Evolutionary conservation across 1,140 invertebrate species (phyloP).

Genomic region (Goniozus legneri): DNA sequence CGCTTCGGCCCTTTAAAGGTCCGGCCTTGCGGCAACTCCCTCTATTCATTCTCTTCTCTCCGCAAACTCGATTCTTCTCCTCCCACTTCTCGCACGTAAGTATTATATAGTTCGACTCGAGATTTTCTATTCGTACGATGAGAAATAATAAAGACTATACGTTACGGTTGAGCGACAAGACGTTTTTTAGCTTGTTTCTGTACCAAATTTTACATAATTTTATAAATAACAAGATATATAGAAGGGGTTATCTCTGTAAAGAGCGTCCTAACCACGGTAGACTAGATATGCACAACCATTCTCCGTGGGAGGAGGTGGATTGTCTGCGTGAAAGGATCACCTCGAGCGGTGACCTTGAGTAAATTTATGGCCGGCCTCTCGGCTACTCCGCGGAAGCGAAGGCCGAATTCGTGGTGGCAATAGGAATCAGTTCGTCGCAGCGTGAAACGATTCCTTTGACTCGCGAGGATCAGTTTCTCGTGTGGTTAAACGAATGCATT

Average conservation of each 20-base stretch:
- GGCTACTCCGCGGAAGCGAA: constrained; percentile 30
- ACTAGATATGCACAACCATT: constrained; percentile 18
- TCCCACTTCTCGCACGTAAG: not conserved
- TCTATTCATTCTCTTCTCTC: not conserved
- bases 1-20: too few relatives aligned
- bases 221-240: not conserved
- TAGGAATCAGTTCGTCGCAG: constrained; percentile 22
- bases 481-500: too few relatives aligned
- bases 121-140: too few relatives aligned
- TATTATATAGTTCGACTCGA: too few relatives aligned
- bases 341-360: constrained; percentile 31
- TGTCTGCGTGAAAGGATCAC: constrained; percentile 15
- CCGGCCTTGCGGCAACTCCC: too few relatives aligned
- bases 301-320: constrained; percentile 9
- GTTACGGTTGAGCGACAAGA: too few relatives aligned
- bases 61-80: not conserved
- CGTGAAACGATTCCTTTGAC: constrained; percentile 28
- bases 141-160: too few relatives aligned
- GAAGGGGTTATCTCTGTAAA: not conserved
- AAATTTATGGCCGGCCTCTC: constrained; percentile 34
- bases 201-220: too few relatives aligned
- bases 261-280: not conserved
- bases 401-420: constrained; percentile 15
- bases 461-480: too few relatives aligned
- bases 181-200: too few relatives aligned